A percentile compares a stretch with the other conserved stretches of the same genome.
Conservation (phyloP, 2,888 invertebrate species). For the Zele albiditarsus region DNA sequence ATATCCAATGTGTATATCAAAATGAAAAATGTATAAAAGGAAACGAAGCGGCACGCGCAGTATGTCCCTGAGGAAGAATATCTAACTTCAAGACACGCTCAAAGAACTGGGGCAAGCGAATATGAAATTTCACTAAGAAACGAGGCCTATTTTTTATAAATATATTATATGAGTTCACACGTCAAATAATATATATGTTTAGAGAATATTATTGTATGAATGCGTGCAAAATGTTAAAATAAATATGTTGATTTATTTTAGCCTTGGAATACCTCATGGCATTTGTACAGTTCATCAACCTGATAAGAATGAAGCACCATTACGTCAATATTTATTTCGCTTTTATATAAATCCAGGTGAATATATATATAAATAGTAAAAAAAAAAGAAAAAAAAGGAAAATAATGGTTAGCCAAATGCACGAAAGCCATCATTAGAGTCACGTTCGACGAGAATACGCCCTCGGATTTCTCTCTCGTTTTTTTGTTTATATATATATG, state of each 20-base stretch:
- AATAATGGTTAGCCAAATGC: constrained; percentile 34
- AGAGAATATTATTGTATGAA: constrained; percentile 18
- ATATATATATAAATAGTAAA: neutral
- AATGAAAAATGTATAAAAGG: constrained; percentile 10
- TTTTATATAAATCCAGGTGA: constrained; percentile 27
- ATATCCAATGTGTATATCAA: neutral
- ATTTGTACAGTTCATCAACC: constrained; percentile 20
- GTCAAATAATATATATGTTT: neutral
- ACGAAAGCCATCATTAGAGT: constrained; percentile 40
- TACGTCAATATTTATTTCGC: constrained; percentile 24
- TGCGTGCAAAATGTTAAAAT: neutral
- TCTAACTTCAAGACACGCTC: constrained; percentile 15
- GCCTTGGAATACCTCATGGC: constrained; percentile 4
- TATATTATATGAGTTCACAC: neutral
- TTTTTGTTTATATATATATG: constrained; percentile 22
- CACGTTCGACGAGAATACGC: constrained; percentile 37
- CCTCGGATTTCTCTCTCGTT: constrained; percentile 38
- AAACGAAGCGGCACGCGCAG: constrained; percentile 1
- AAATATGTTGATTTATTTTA: constrained; percentile 20
- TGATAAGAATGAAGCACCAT: constrained; percentile 23
- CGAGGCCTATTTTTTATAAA: constrained; percentile 14
- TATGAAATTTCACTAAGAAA: neutral
- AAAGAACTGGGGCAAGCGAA: constrained; percentile 5
- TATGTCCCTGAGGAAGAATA: neutral
- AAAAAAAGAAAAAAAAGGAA: constrained; percentile 2